These are phyloP conservation scores for Amblyornis subalaris DNA, from an alignment of 2,113 vertebrate genomes.

Conservation along the genomic window DNA sequence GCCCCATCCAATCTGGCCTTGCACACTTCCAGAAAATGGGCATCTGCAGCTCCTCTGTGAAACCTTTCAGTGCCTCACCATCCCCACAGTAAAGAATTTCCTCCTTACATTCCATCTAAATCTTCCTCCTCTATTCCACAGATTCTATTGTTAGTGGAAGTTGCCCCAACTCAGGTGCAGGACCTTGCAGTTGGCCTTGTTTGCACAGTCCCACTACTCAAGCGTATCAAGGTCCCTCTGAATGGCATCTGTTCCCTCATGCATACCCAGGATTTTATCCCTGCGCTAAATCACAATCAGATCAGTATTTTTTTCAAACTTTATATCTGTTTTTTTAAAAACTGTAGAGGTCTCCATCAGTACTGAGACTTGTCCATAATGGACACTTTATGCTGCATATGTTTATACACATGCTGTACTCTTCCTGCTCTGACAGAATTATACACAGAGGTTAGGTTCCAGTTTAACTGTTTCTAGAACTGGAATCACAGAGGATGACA, in stretches of 20 bases:
- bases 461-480: neutral
- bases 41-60: neutral
- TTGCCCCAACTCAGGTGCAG: neutral
- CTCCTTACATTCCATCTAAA: neutral
- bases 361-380: neutral
- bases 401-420: neutral
- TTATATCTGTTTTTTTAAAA: neutral
- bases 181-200: neutral
- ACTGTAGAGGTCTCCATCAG: neutral
- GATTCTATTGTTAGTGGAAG: neutral
- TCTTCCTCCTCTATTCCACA: neutral
- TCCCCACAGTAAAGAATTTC: neutral
- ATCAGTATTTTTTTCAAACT: neutral
- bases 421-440: neutral
- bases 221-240: neutral
- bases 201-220: neutral
- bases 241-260: neutral
- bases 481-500: neutral
- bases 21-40: neutral
- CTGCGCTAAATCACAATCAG: neutral
- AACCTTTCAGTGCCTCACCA: neutral
- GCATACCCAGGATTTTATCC: neutral
- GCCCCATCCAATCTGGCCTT: neutral
- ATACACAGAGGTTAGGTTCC: neutral
- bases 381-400: neutral